Base-by-base conservation (phyloP, 1,140 invertebrate species). In the Platorchestia sp. region DNA sequence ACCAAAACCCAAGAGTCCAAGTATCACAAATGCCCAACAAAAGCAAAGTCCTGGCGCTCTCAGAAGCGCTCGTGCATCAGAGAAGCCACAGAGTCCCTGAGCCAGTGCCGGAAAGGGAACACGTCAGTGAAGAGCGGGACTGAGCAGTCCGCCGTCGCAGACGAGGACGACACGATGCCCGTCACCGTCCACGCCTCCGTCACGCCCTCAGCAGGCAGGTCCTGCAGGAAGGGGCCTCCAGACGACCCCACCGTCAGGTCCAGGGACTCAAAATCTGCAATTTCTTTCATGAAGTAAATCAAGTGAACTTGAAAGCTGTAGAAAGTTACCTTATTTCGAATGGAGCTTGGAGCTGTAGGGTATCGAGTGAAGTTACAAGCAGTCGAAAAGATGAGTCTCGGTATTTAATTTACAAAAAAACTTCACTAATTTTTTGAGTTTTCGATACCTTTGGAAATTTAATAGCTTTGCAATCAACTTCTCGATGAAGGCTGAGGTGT, bases 181-280 rank as follows among this genome's bases (percentile, higher is more conserved):
- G 87, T 16, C 87, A 89, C 87, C 36, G 87, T 89, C 87, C 87
- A 89, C 41, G 87, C 87, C 43, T 89, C 87, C 43, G 87, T 89
- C 41, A 42, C 41, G 41, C 3, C 43, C 43, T 36, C 87, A 44
- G 5, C 27, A 44, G 43, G 27, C 27, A 89, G 87, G 87, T 89
- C 27, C 87, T 89, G 87, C 36, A 89, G 27, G 87, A 89, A 89
- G 10, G 87, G 87, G 1, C 87, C 87, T 89, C 87, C 87, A 14
- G 87, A 89, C 87, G 87, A 89, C 27, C 87, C 87, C 43, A 0
- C 41, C 36, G 43, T 44, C n/a, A 89, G 87, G 27, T 42, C 41
- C n/a, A 42, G 41, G 16, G 87, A 43, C 27, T 44, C 87, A 5
- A 41, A 14, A 5, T 44, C 87, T 89, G 87, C 87, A 5, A 27